These are phyloP conservation scores for Protobothrops mucrosquamatus DNA, from an alignment of 2,113 vertebrate species.

Conservation along the genomic window DNA sequence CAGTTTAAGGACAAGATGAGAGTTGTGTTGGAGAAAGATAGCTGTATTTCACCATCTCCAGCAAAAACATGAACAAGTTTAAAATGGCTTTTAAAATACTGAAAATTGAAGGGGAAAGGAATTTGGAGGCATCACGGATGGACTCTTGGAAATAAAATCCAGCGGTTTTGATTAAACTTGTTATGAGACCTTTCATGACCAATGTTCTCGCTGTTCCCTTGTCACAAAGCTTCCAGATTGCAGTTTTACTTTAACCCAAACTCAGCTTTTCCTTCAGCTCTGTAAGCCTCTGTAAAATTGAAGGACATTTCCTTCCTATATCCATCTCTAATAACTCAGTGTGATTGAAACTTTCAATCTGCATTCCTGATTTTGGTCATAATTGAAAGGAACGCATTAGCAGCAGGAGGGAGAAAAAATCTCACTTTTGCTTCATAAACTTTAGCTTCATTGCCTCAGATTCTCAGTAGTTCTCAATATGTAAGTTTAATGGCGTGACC, in stretches of 20 bases:
- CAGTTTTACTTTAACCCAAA: slow-evolving; percentile 67
- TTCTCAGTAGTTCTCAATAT: slow-evolving; percentile 78
- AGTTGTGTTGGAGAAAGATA: slow-evolving; percentile 59
- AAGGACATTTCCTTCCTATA: slow-evolving; percentile 55
- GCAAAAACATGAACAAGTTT: slow-evolving; percentile 34
- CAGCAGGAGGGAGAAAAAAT: slow-evolving; percentile 44
- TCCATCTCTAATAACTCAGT: slow-evolving; percentile 59
- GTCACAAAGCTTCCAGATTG: slow-evolving; percentile 69
- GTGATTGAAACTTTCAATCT: slow-evolving; percentile 66
- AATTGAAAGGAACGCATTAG: slow-evolving; percentile 73
- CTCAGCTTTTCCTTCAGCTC: slow-evolving; percentile 65
- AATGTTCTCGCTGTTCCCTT: slow-evolving; percentile 68
- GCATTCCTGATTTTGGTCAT: slow-evolving; percentile 63
- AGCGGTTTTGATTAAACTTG: slow-evolving; percentile 78
- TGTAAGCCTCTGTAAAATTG: slow-evolving; percentile 69
- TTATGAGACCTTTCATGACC: slow-evolving; percentile 73
- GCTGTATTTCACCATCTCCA: slow-evolving; percentile 62
- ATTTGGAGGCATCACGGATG: slow-evolving; percentile 76
- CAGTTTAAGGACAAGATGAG: slow-evolving; percentile 65
- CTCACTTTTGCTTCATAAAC: slow-evolving; percentile 66
- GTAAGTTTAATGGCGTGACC: slow-evolving; percentile 91
- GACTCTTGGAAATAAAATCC: slow-evolving; percentile 75
- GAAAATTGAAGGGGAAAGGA: slow-evolving; percentile 77
- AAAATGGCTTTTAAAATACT: slow-evolving; percentile 70
- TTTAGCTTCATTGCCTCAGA: slow-evolving; percentile 75